A percentile compares a stretch with the other conserved stretches of the same genome.
Evolutionary conservation across 2,888 invertebrate species (phyloP).

Genomic region (Temnothorax ravouxi): DNA sequence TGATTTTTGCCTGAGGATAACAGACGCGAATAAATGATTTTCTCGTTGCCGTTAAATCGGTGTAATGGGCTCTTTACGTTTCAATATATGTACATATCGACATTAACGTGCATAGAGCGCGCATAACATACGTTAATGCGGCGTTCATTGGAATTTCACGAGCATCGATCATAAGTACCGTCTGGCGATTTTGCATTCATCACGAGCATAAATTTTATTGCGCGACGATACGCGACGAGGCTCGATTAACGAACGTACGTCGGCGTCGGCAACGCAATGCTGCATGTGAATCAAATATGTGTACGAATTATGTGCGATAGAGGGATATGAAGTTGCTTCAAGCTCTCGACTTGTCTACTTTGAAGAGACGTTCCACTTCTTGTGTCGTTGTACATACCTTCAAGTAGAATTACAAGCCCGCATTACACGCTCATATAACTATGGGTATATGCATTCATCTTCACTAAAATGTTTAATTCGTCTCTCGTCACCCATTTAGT

Average conservation of each 20-base stretch:
- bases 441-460: background rate
- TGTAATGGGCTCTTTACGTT: conserved; percentile 32
- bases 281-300: conserved; percentile 61
- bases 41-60: conserved; percentile 38
- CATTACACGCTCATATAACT: conserved; percentile 62
- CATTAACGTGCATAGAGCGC: background rate
- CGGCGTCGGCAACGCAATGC: conserved; percentile 34
- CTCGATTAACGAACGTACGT: conserved; percentile 34
- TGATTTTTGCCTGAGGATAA: conserved; percentile 25
- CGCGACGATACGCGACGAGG: conserved; percentile 22
- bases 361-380: conserved; percentile 62
- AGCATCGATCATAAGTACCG: conserved; percentile 26
- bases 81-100: background rate
- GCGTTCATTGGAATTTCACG: conserved; percentile 39
- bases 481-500: conserved; percentile 49
- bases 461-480: conserved; percentile 35
- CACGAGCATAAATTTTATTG: conserved; percentile 36
- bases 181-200: conserved; percentile 45
- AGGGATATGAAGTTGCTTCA: conserved; percentile 53
- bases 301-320: background rate
- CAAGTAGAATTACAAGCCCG: conserved; percentile 68
- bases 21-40: conserved; percentile 42
- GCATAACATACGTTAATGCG: conserved; percentile 22
- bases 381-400: conserved; percentile 69
- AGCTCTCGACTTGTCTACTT: conserved; percentile 62